These are phyloP conservation scores for Thermophis baileyi DNA, from an alignment of 2,113 vertebrate species.

Conservation along the genomic window DNA sequence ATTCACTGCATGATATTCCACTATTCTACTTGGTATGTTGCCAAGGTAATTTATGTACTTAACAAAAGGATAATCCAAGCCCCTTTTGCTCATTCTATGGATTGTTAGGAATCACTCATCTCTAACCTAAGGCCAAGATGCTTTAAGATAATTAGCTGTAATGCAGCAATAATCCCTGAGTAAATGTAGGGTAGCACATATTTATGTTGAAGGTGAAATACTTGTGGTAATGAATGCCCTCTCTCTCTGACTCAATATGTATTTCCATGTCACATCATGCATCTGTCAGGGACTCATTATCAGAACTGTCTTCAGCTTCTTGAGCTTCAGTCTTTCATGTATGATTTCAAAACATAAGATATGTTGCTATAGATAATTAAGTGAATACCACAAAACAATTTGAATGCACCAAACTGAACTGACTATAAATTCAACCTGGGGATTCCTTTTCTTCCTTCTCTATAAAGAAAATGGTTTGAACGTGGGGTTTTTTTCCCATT, in stretches of 20 bases:
- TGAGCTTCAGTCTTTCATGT: conserved; percentile 60
- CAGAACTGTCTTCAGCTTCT: conserved; percentile 66
- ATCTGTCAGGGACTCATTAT: conserved; percentile 78
- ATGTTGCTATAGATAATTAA: conserved; percentile 60
- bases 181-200: conserved; percentile 66
- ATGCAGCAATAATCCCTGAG: conserved; percentile 67
- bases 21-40: not conserved
- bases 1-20: not conserved
- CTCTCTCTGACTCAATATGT: conserved; percentile 73
- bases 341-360: conserved; percentile 38
- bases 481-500: not conserved
- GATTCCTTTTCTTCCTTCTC: conserved; percentile 8
- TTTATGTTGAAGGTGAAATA: conserved; percentile 72
- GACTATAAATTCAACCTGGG: conserved; percentile 23
- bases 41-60: conserved; percentile 40
- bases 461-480: not conserved
- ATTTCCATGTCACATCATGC: conserved; percentile 67
- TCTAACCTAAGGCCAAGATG: conserved; percentile 70
- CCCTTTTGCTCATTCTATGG: conserved; percentile 51
- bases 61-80: conserved; percentile 26
- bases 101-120: conserved; percentile 59
- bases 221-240: conserved; percentile 72
- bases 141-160: conserved; percentile 76
- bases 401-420: conserved; percentile 59
- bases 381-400: conserved; percentile 59